Evolutionary conservation across 1,140 invertebrate species (phyloP), one percentile per base, ranked within the genome.

Genomic region (Pissodes strobi): DNA sequence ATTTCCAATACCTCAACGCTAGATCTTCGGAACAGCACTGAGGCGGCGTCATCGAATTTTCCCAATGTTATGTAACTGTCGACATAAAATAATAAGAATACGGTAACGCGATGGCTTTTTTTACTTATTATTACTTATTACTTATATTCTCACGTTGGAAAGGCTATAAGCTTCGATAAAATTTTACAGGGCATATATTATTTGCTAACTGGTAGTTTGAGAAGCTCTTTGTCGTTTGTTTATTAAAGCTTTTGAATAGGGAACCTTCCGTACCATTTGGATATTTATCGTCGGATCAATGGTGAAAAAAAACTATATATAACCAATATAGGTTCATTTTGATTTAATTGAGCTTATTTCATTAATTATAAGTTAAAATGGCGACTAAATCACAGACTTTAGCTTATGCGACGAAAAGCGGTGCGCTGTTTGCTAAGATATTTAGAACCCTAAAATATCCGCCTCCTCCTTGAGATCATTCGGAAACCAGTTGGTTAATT

Each of bases 11-110:
- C 25, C 12, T 66, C 23, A 1, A 64, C n/a, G 22, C 73, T 66
- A 17, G 57, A 64, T 60, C 74, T 69, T 56, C 69, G 69, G 37
- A 65, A 70, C 13, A 78, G 64, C 9, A 73, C 41, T 62, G 72
- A 68, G 0, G 71, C 70, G 18, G 75, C 76, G 30, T 75, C 71
- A 56, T 73, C 69, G 27, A 67, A 73, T 37, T 74, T 63, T 17
- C 64, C 67, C 8, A 73, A 15, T 30, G 43, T 51, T n/a, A 78
- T 70, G 43, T 70, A 75, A 48, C 76, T 78, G 45, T 63, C 74
- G 74, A 61, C n/a, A n/a, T n/a, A n/a, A n/a, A n/a, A n/a, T n/a
- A n/a, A n/a, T n/a, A n/a, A n/a, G n/a, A n/a, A n/a, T n/a, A n/a
- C n/a, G n/a, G n/a, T n/a, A n/a, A n/a, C n/a, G n/a, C n/a, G n/a